These are phyloP conservation scores for Antheraea assamensis DNA, from an alignment of 2,888 invertebrate species.

Conservation along the genomic window DNA sequence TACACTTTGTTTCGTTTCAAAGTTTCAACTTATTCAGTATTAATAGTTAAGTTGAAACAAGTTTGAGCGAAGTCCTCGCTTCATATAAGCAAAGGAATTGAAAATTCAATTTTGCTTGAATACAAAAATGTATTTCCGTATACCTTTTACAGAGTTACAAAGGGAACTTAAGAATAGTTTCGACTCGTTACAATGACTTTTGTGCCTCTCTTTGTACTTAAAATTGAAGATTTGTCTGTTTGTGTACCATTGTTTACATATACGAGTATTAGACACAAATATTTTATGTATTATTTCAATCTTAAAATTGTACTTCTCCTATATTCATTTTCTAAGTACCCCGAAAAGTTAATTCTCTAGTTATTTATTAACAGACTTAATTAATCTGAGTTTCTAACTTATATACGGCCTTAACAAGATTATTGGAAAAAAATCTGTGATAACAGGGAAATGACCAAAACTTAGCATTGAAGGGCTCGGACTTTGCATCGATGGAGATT, in stretches of 20 bases:
- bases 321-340: background rate
- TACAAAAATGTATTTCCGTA: conserved; percentile 28
- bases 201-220: background rate
- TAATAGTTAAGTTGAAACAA: conserved; percentile 12
- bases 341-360: background rate
- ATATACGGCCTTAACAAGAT: background rate
- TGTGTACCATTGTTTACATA: background rate
- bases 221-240: background rate
- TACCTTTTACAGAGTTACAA: conserved; percentile 22
- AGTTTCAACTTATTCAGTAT: conserved; percentile 1
- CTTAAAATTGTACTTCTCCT: background rate
- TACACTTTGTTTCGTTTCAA: background rate
- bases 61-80: conserved; percentile 6
- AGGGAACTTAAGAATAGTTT: background rate
- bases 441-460: too few species aligned
- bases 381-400: background rate
- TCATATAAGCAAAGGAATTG: conserved; percentile 17
- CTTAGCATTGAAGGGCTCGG: too few species aligned
- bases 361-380: too few species aligned
- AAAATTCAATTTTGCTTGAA: conserved; percentile 33
- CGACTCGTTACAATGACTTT: background rate
- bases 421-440: background rate
- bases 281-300: background rate
- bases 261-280: background rate
- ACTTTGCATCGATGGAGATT: too few species aligned